Base-by-base conservation (phyloP, 2,888 invertebrate genomes). In the Microplitis deprimator region DNA sequence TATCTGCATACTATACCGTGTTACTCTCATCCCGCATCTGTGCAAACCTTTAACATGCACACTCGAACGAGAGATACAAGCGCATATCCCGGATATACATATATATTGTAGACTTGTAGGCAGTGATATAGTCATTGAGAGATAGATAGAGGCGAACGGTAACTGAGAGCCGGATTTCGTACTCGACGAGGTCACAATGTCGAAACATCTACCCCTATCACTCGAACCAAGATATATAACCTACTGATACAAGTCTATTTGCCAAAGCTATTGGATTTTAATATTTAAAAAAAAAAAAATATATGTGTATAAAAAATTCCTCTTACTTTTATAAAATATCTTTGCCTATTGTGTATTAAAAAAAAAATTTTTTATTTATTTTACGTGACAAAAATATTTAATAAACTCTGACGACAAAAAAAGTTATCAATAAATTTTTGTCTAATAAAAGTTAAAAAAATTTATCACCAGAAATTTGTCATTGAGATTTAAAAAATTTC, bases 241-340 rank as follows among this genome's bases (percentile, higher is more conserved):
- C 82, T 82, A 83, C 82, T 83, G 85, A 86, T 86, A 86, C 83
- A 82, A 82, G 84, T 84, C 83, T 83, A 85, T 85, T 83, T 81
- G 83, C 83, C 84, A 83, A 87, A 85, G 83, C 81, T 84, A 82
- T 84, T 80, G 83, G 84, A 84, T 86, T 85, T 83, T 81, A 50
- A 50, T 50, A 50, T 50, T 50, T 13, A 13, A 13, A 50, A 50
- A 50, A 50, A 10, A 50, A 50, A 10, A 50, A 4, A 29, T 29
- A 29, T 29, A 29, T 29, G 2, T 4, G 29, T 29, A 29, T 3
- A 4, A 29, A 29, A 29, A 4, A 3, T 29, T 29, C 4, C 29
- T 29, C 29, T 29, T 29, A 4, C 3, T 29, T 29, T 29, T 29
- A 29, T 29, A 29, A 29, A 29, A 29, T 29, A 29, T 2, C 29